phyloP scores from a whole-genome alignment of 2,888 invertebrate species.

The Melanostoma mellinum region DNA sequence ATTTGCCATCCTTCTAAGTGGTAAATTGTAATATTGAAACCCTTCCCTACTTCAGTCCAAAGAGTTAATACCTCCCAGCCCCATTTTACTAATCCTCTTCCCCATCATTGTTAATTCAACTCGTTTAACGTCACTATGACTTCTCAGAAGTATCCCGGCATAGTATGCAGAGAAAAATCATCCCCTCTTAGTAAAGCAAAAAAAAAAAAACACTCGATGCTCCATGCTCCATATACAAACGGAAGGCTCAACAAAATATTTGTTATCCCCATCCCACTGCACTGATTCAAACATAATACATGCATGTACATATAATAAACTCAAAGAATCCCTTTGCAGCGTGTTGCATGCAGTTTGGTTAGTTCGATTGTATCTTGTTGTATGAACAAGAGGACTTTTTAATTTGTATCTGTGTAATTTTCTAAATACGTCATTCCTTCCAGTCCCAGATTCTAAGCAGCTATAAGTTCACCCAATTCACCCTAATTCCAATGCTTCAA shows the following conservation, averaged over 20 bases:
- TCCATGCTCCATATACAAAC: background rate
- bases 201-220: background rate
- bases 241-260: slow-evolving; percentile 62
- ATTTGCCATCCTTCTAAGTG: background rate
- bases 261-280: slow-evolving; percentile 51
- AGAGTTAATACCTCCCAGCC: background rate
- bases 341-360: slow-evolving; percentile 53
- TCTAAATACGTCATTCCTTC: slow-evolving; percentile 68
- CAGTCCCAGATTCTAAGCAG: slow-evolving; percentile 61
- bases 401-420: slow-evolving; percentile 35
- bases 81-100: background rate
- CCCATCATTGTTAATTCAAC: slow-evolving; percentile 27
- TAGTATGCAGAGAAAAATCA: slow-evolving; percentile 12
- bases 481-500: slow-evolving; percentile 24
- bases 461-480: slow-evolving; percentile 18
- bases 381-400: slow-evolving; percentile 1
- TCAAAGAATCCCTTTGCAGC: slow-evolving; percentile 28
- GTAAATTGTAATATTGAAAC: slow-evolving; percentile 28
- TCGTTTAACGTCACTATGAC: slow-evolving; percentile 45
- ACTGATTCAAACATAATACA: background rate
- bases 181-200: background rate
- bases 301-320: background rate
- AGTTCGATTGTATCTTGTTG: slow-evolving; percentile 24
- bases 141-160: background rate
- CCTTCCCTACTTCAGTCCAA: slow-evolving; percentile 22